Percentiles rank a stretch among this genome's conserved stretches.
phyloP scores from a whole-genome alignment of 1,140 invertebrate genomes.

The Odontomachus brunneus region DNA sequence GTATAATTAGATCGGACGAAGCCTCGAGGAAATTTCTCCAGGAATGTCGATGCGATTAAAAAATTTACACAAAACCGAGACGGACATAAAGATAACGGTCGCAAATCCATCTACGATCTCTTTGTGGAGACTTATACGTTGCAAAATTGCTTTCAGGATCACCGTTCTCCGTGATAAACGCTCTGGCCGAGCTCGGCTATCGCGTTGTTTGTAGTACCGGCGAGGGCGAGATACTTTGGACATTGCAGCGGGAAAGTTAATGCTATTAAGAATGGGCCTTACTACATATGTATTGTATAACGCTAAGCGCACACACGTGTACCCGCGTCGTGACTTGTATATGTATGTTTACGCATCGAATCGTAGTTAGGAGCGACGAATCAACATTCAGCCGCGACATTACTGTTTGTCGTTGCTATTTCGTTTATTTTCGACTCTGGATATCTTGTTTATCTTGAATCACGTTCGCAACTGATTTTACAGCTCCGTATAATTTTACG shows the following conservation, averaged over 20 bases:
- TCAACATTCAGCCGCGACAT: conserved; percentile 3
- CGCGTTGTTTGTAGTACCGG: conserved; percentile 91
- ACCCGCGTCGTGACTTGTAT: background rate
- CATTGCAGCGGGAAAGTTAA: conserved; percentile 90
- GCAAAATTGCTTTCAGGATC: conserved; percentile 83
- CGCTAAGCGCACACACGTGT: background rate
- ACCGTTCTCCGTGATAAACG: conserved; percentile 89
- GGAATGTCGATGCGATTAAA: too few species aligned
- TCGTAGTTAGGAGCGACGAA: conserved; percentile 1
- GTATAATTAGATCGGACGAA: too few species aligned
- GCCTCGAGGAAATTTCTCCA: too few species aligned
- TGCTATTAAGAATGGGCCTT: conserved; percentile 39
- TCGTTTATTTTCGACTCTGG: background rate
- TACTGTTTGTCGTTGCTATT: background rate
- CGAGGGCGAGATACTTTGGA: conserved; percentile 93
- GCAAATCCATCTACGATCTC: background rate
- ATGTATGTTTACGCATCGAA: conserved; percentile 1
- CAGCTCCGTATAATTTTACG: too few species aligned
- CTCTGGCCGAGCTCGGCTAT: conserved; percentile 91
- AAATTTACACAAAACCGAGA: background rate
- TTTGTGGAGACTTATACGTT: conserved; percentile 35
- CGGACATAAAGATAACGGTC: too few species aligned
- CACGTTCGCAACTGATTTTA: background rate
- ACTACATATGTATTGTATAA: conserved; percentile 1
- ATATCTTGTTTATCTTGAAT: background rate